Evolutionary conservation across 2,888 invertebrate species (phyloP).

Genomic region (Elegia similella): DNA sequence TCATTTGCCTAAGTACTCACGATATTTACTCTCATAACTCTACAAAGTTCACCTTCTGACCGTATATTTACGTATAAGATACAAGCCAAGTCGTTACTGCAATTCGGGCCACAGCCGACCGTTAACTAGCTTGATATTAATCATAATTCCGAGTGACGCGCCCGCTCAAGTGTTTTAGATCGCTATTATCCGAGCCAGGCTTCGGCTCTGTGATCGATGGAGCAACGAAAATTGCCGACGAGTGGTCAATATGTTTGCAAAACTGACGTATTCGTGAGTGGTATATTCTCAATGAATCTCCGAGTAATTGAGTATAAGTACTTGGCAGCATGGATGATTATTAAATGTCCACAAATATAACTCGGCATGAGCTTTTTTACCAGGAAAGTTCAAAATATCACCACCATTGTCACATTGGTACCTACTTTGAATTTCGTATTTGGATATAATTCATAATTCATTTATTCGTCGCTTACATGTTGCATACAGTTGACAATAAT

Average conservation of each 20-base stretch:
- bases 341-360: no score
- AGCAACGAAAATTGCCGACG: slow-evolving; percentile 44
- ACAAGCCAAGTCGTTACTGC: slow-evolving; percentile 21
- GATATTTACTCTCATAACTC: not conserved
- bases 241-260: slow-evolving; percentile 42
- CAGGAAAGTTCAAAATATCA: no score
- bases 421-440: no score
- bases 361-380: no score
- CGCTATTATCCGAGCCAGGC: slow-evolving; percentile 58
- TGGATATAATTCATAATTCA: no score
- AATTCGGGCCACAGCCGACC: slow-evolving; percentile 37
- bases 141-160: slow-evolving; percentile 74
- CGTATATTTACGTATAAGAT: not conserved
- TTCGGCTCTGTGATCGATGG: slow-evolving; percentile 42
- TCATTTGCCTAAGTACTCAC: no score
- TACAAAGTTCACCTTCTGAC: not conserved
- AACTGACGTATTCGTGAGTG: slow-evolving; percentile 24
- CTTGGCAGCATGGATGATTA: no score
- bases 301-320: no score
- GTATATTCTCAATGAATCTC: not conserved
- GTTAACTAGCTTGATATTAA: slow-evolving; percentile 71
- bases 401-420: no score
- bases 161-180: slow-evolving; percentile 72
- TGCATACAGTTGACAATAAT: no score
- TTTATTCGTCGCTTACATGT: no score